Conservation (phyloP, 2,113 vertebrate genomes). For the Salvelinus namaycush region DNA sequence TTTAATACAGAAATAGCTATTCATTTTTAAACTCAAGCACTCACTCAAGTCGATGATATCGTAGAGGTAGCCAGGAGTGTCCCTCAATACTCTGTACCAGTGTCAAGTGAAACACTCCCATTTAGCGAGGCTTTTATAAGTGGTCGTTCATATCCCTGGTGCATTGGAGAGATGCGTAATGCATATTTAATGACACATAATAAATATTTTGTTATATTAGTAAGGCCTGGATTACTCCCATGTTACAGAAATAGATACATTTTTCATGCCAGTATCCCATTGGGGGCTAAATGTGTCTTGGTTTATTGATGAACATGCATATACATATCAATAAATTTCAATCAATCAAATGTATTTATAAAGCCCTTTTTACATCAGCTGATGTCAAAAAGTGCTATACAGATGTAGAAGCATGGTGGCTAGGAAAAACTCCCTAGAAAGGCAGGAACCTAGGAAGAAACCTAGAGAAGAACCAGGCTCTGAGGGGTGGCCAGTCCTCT, state of each 20-base stretch:
- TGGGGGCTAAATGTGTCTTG: too few species aligned
- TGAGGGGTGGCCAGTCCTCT: too few species aligned
- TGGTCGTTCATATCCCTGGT: conserved; percentile 24
- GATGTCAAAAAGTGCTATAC: too few species aligned
- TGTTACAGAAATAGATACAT: neutral
- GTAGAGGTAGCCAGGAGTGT: neutral
- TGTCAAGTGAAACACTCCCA: neutral
- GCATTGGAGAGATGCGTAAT: conserved; percentile 20
- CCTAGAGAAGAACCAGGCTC: too few species aligned
- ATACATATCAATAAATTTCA: too few species aligned
- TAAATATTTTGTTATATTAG: conserved; percentile 63
- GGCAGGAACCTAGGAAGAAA: too few species aligned
- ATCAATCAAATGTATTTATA: too few species aligned
- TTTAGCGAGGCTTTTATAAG: neutral
- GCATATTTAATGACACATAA: conserved; percentile 54
- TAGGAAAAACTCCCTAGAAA: too few species aligned
- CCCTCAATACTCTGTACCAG: neutral
- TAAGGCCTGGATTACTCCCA: conserved; percentile 44
- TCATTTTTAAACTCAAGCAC: neutral
- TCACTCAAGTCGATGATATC: too few species aligned
- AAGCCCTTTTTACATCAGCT: too few species aligned
- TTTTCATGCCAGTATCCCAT: neutral
- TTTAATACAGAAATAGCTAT: neutral
- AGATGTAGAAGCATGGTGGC: too few species aligned
- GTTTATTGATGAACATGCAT: too few species aligned